Base-by-base conservation (phyloP, 2,113 vertebrate genomes). In the Osmerus eperlanus region DNA sequence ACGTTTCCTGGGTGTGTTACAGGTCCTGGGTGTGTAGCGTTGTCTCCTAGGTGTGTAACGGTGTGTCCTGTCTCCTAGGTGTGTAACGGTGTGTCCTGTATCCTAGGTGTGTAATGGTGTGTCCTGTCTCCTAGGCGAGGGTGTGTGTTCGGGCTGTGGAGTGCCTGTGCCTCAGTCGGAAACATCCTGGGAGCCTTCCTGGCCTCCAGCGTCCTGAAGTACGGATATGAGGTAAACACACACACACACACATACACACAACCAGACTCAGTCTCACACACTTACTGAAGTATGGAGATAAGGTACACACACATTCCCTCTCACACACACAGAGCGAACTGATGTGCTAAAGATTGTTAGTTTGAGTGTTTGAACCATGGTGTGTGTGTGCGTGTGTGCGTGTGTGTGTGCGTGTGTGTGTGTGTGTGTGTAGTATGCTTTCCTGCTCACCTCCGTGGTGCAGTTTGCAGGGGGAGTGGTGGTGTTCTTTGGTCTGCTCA, bases 171-270 rank as follows among this genome's bases (percentile, higher is more conserved):
- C 0, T 98, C 97, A 0, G 96, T 97, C 5, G 97, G 97, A 14
- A 99, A 99, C 86, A 99, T 99, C 83, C 89, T 98, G 13, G 97
- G 97, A 5, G 97, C 97, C 0, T 97, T 95, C 83, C 92, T 99
- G 25, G 97, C 96, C 0, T 98, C 96, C 2, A 97, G 94, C 0
- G 94, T 99, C 72, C 92, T 99, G 28, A 92, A 93, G 65, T 98
- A 97, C 0, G 96, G 97, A 47, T 99, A 99, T 36, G 97, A 99
- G 95, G 97, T 97, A 69, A 74, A 89, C 7, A 3, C 61, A 28
- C 32, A n/a, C 15, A 52, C 16, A 68, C 32, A n/a, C 64, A 60
- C 52, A 41, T 25, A 70, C 36, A 12, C 73, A 71, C 36, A 71
- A 8, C 16, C 32, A 36, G 6, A n/a, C 67, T 55, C 21, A 56